Percentiles rank a stretch among this genome's conserved stretches.
These are phyloP conservation scores for Picus viridis DNA, from an alignment of 2,797 vertebrate genomes.

Conservation along the genomic window DNA sequence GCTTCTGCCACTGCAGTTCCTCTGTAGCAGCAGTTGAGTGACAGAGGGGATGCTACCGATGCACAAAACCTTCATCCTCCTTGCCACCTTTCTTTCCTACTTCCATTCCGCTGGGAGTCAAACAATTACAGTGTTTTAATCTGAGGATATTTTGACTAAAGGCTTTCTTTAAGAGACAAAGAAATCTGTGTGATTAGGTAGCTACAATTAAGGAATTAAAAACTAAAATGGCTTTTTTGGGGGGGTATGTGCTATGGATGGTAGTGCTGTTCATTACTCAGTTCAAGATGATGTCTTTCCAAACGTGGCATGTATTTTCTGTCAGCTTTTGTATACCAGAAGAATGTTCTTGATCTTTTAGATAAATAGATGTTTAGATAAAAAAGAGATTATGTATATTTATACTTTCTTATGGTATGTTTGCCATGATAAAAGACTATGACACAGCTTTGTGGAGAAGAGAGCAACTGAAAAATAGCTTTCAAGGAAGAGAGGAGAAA, in stretches of 20 bases:
- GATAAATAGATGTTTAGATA: not conserved
- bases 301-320: not conserved
- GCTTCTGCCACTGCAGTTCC: constrained; percentile 22
- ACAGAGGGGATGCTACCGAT: not conserved
- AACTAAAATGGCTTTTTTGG: not conserved
- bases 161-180: not conserved
- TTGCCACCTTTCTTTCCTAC: constrained; percentile 5
- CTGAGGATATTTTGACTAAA: not conserved
- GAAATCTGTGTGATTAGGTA: constrained; percentile 15
- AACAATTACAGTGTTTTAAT: not conserved
- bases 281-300: constrained; percentile 1
- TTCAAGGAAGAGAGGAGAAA: constrained; percentile 11
- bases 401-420: not conserved
- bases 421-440: constrained; percentile 16
- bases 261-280: not conserved
- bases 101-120: not conserved
- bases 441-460: not conserved
- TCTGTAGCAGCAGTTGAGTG: not conserved
- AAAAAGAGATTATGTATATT: not conserved
- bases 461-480: not conserved
- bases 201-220: not conserved
- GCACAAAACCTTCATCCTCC: constrained; percentile 1
- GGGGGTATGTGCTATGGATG: not conserved
- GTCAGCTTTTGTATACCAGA: not conserved
- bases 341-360: constrained; percentile 3